These are phyloP conservation scores for Astyanax mexicanus DNA, from an alignment of 2,797 vertebrate genomes.

Conservation along the genomic window DNA sequence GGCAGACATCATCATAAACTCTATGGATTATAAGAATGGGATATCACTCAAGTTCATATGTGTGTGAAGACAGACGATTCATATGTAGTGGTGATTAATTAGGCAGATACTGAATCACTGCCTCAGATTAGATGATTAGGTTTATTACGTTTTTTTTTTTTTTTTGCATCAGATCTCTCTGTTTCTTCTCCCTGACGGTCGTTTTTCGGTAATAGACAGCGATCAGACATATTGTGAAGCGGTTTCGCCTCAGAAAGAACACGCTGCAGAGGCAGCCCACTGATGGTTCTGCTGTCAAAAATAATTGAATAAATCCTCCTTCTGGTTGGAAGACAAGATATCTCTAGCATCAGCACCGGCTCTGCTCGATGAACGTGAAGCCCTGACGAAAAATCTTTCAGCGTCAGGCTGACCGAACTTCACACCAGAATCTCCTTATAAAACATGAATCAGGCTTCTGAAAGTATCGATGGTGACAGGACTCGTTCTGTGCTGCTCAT, in stretches of 20 bases:
- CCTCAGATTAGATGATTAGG: too few relatives aligned
- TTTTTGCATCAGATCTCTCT: not conserved
- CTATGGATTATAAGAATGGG: too few relatives aligned
- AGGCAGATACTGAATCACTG: too few relatives aligned
- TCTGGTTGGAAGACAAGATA: slow-evolving; percentile 26
- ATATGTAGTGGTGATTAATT: too few relatives aligned
- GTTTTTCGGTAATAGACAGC: not conserved
- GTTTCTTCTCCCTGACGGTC: not conserved
- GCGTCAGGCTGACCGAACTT: slow-evolving; percentile 15
- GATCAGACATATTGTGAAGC: not conserved
- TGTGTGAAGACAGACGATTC: too few relatives aligned
- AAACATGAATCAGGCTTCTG: slow-evolving; percentile 20
- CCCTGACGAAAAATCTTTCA: slow-evolving; percentile 1
- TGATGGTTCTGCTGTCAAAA: slow-evolving; percentile 21
- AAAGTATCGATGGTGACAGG: slow-evolving; percentile 5
- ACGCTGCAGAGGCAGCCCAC: not conserved
- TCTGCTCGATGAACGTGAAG: slow-evolving; percentile 2
- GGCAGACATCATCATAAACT: too few relatives aligned
- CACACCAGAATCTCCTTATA: not conserved
- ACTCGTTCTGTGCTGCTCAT: not conserved
- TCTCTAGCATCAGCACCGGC: not conserved
- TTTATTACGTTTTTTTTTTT: too few relatives aligned
- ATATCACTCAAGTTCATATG: too few relatives aligned
- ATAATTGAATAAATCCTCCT: slow-evolving; percentile 30
- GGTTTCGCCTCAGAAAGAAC: not conserved